phyloP scores from a whole-genome alignment of 2,797 vertebrate genomes.

The Phataginus tetradactyla region DNA sequence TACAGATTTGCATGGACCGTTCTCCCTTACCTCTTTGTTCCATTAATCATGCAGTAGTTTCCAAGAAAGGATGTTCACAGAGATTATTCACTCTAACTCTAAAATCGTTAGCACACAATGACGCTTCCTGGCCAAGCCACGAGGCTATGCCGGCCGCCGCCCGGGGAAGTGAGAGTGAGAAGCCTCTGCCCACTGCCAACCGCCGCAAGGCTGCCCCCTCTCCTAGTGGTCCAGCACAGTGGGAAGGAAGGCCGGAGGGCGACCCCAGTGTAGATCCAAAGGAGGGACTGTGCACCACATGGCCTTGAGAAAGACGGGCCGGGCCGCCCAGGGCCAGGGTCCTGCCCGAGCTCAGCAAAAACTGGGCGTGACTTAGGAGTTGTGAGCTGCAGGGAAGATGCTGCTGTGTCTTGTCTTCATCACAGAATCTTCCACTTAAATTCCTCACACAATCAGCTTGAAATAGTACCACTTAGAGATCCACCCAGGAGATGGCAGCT shows the following conservation, averaged over 20 bases:
- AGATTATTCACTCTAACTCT: neutral
- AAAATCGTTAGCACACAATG: neutral
- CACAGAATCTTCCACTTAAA: neutral
- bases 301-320: neutral
- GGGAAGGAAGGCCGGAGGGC: neutral
- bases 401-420: neutral
- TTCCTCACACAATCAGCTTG: conserved; percentile 25
- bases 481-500: neutral
- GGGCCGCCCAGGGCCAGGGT: neutral
- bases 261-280: neutral
- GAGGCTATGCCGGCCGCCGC: neutral
- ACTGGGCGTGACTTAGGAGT: neutral
- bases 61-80: conserved; percentile 29
- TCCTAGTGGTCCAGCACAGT: neutral
- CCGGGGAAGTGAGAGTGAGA: neutral
- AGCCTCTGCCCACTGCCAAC: too few relatives aligned
- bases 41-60: conserved; percentile 72
- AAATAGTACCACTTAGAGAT: conserved; percentile 39
- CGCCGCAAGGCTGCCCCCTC: neutral
- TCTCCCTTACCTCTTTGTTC: conserved; percentile 45
- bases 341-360: neutral
- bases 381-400: neutral
- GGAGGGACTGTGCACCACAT: neutral
- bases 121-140: neutral
- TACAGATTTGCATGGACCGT: conserved; percentile 67